Percentiles rank a stretch among this genome's conserved stretches.
Conservation (phyloP, 2,888 invertebrate genomes). For the Rhabditophanes sp. region DNA sequence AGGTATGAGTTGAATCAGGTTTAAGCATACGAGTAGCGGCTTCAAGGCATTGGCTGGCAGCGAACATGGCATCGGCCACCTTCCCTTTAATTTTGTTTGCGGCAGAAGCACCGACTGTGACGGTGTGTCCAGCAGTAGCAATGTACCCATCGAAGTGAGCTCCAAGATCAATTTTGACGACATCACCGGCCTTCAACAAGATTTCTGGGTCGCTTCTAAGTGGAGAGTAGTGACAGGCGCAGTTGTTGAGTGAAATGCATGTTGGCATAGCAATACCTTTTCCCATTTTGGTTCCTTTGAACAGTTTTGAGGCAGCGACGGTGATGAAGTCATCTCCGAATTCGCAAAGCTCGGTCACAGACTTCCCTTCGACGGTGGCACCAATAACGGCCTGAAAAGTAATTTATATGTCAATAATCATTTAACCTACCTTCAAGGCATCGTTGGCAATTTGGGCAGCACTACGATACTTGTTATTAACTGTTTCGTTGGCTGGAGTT, state of each 20-base stretch:
- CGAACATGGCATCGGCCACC: slow-evolving; percentile 81
- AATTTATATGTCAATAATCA: too few relatives aligned
- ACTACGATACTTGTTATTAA: too few relatives aligned
- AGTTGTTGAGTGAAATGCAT: slow-evolving; percentile 93
- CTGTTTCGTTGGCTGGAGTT: too few relatives aligned
- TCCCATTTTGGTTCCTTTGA: too few relatives aligned
- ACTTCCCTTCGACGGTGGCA: too few relatives aligned
- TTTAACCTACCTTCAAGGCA: too few relatives aligned
- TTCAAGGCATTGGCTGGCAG: slow-evolving; percentile 85
- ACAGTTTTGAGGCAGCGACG: too few relatives aligned
- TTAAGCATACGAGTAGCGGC: slow-evolving; percentile 79
- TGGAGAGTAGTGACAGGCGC: slow-evolving; percentile 96
- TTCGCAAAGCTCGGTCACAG: too few relatives aligned
- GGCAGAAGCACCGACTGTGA: slow-evolving; percentile 67
- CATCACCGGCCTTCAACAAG: slow-evolving; percentile 58
- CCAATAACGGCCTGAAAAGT: too few relatives aligned
- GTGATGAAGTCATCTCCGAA: too few relatives aligned
- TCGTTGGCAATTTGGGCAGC: too few relatives aligned
- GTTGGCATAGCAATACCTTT: slow-evolving; percentile 96
- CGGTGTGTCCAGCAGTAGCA: slow-evolving; percentile 88
- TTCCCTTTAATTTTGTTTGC: slow-evolving; percentile 59
- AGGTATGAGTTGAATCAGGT: slow-evolving; percentile 53
- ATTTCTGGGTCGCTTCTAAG: slow-evolving; percentile 64
- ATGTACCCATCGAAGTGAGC: slow-evolving; percentile 88
- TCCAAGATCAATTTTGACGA: slow-evolving; percentile 83